Evolutionary conservation across 1,140 invertebrate genomes (phyloP).

Genomic region (Tigriopus japonicus): DNA sequence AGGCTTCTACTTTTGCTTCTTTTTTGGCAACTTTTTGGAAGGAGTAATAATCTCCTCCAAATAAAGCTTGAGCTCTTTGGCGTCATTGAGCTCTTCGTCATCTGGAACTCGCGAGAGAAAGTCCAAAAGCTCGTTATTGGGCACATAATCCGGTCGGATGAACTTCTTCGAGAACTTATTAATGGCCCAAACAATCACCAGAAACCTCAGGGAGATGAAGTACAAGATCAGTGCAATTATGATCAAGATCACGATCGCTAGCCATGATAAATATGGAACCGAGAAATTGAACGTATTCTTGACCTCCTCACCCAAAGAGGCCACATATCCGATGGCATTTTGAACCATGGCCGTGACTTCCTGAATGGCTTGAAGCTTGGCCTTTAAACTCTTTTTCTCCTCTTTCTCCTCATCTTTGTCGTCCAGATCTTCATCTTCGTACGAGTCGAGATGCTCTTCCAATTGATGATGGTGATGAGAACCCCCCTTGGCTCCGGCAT

Average conservation of each 20-base stretch:
- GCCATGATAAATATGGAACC: constrained; percentile 81
- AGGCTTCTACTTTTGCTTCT: background rate
- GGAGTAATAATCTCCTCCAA: constrained; percentile 11
- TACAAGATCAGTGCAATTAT: constrained; percentile 61
- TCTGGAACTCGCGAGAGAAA: constrained; percentile 86
- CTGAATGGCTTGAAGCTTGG: constrained; percentile 78
- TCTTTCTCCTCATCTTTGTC: constrained; percentile 62
- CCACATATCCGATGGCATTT: constrained; percentile 75
- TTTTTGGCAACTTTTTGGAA: background rate
- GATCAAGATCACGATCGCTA: constrained; percentile 57
- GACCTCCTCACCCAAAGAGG: constrained; percentile 32
- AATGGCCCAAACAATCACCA: constrained; percentile 88
- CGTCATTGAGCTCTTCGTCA: constrained; percentile 55
- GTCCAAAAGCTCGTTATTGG: constrained; percentile 93
- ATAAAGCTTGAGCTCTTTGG: constrained; percentile 18
- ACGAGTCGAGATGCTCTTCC: background rate
- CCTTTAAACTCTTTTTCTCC: constrained; percentile 86
- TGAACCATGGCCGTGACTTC: constrained; percentile 87
- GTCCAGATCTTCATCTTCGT: constrained; percentile 20
- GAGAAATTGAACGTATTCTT: constrained; percentile 85
- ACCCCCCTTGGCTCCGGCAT: background rate
- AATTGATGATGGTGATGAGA: background rate
- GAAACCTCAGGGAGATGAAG: constrained; percentile 17
- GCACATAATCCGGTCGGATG: constrained; percentile 74
- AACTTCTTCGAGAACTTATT: constrained; percentile 93